A percentile compares a stretch with the other conserved stretches of the same genome.
These are phyloP conservation scores for Rhagonycha lutea DNA, from an alignment of 2,888 invertebrate genomes.

Conservation along the genomic window DNA sequence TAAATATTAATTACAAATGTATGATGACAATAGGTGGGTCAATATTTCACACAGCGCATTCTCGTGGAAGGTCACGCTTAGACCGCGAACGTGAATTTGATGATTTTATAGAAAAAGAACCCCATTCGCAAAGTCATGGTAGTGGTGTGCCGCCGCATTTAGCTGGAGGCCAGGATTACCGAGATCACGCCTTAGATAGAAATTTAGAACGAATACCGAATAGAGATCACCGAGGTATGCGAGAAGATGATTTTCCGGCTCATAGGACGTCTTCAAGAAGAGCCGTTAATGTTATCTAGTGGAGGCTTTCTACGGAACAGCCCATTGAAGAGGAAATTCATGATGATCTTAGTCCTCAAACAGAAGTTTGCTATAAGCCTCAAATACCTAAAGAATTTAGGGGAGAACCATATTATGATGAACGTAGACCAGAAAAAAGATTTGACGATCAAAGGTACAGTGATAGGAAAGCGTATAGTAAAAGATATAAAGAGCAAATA, in stretches of 20 bases:
- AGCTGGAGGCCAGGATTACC: slow-evolving; percentile 52
- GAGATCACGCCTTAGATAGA: slow-evolving; percentile 42
- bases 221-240: slow-evolving; percentile 45
- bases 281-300: slow-evolving; percentile 77
- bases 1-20: slow-evolving; percentile 26
- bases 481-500: slow-evolving; percentile 23
- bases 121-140: slow-evolving; percentile 39
- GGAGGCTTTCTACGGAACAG: slow-evolving; percentile 57
- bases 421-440: slow-evolving; percentile 30
- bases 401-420: slow-evolving; percentile 40
- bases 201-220: slow-evolving; percentile 44
- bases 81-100: slow-evolving; percentile 60
- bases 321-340: slow-evolving; percentile 56
- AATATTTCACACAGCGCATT: slow-evolving; percentile 55
- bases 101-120: slow-evolving; percentile 55
- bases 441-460: slow-evolving; percentile 38
- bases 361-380: slow-evolving; percentile 48
- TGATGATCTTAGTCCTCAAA: slow-evolving; percentile 50
- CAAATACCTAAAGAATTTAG: slow-evolving; percentile 52
- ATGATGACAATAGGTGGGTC: slow-evolving; percentile 46
- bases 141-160: slow-evolving; percentile 45
- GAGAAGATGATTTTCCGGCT: slow-evolving; percentile 53
- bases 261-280: slow-evolving; percentile 68
- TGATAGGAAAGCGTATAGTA: slow-evolving; percentile 30
- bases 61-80: slow-evolving; percentile 58